Evolutionary conservation across 2,113 vertebrate genomes (phyloP).

Genomic region (Rhipidura dahli): DNA sequence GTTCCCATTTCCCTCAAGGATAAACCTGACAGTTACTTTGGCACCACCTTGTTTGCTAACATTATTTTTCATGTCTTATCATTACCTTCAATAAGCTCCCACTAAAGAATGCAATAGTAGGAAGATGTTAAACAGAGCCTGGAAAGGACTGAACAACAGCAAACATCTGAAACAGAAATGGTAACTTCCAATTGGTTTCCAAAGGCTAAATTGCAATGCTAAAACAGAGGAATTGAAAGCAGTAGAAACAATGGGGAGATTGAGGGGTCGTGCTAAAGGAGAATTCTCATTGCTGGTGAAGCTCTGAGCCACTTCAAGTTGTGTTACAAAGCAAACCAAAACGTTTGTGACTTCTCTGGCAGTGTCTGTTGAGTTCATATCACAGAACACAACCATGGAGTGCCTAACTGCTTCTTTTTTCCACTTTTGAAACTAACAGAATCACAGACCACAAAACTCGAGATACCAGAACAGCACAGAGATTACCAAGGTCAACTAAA

Average conservation of each 20-base stretch:
- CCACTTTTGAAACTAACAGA: not conserved
- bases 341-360: not conserved
- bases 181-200: not conserved
- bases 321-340: not conserved
- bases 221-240: not conserved
- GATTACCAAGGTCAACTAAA: not conserved
- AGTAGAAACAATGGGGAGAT: not conserved
- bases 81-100: not conserved
- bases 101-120: not conserved
- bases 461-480: not conserved
- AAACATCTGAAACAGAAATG: not conserved
- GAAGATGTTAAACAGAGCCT: not conserved
- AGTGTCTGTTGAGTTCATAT: not conserved
- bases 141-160: not conserved
- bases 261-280: not conserved
- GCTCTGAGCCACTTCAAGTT: not conserved
- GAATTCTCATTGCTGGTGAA: not conserved
- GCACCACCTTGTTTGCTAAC: not conserved
- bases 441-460: not conserved
- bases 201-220: not conserved
- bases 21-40: not conserved
- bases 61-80: not conserved
- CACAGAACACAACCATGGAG: not conserved
- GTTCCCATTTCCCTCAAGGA: not conserved
- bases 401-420: not conserved